phyloP scores from a whole-genome alignment of 2,797 vertebrate species.

The Gymnothorax javanicus region DNA sequence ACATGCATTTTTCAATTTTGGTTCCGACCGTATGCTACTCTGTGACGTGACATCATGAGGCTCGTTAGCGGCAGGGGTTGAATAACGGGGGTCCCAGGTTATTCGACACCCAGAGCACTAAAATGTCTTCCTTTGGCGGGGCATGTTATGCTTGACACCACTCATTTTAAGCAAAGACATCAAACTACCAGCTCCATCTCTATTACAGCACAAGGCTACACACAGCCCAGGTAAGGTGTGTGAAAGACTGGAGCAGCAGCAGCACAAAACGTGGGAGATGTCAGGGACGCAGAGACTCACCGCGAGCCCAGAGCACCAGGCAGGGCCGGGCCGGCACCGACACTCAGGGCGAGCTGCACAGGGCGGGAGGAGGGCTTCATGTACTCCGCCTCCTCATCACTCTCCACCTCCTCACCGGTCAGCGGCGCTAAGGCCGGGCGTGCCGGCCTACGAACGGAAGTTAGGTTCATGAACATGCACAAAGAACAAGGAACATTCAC shows the following conservation, averaged over 20 bases:
- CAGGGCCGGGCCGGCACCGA: background rate
- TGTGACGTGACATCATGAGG: too few species aligned
- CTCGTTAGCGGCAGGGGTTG: too few species aligned
- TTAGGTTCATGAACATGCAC: background rate
- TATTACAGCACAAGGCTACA: background rate
- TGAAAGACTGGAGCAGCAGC: constrained; percentile 45
- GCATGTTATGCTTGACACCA: too few species aligned
- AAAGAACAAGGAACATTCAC: background rate
- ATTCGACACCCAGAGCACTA: too few species aligned
- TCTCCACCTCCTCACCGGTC: constrained; percentile 78
- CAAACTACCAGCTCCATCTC: background rate
- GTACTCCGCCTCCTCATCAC: constrained; percentile 89
- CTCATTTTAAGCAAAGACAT: background rate
- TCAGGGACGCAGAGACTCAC: constrained; percentile 52
- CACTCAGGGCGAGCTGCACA: constrained; percentile 65
- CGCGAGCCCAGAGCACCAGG: constrained; percentile 33
- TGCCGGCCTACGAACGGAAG: constrained; percentile 64
- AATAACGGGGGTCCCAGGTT: too few species aligned
- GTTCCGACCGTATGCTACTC: too few species aligned
- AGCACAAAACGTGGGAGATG: background rate
- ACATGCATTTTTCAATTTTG: too few species aligned
- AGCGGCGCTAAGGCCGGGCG: constrained; percentile 72
- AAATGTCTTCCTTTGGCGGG: too few species aligned
- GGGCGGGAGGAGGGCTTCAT: constrained; percentile 94
- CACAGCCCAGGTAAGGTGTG: background rate